Base-by-base conservation (phyloP, 2,797 vertebrate genomes). In the Ficedula albicollis region DNA sequence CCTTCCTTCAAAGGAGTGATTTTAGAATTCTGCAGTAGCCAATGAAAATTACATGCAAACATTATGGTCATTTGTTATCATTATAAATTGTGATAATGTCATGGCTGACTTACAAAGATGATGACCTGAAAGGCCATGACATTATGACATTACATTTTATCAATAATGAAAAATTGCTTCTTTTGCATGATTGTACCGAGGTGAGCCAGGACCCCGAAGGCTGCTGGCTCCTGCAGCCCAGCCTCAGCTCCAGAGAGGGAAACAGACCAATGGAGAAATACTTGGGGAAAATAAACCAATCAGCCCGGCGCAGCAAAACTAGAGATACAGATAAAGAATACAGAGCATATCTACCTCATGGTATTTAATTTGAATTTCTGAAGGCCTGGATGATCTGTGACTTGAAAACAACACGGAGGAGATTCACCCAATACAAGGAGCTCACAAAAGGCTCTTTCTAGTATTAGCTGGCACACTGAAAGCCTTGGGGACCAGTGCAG, bases 111-210 rank as follows among this genome's bases (percentile, higher is more conserved):
- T 98, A 98, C 97, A 97, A 97, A 98, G 97, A 98, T 97, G 97
- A 98, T 98, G 98, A 98, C 98, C 98, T 96, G 94, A 98, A 98
- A 98, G 98, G 98, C 97, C 97, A 86, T 97, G 98, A 97, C 98
- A 98, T 98, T 98, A 98, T 97, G 98, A 98, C 98, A 98, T 97
- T 98, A 98, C 97, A 98, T 98, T 98, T 98, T 98, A 98, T 98
- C 98, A 98, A 98, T 98, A 98, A 98, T 98, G 98, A 98, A 98
- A 98, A 98, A 98, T 98, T 95, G 97, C 97, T 98, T 93, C 87
- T 94, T 97, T 98, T 97, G 94, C 96, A 97, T 97, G 96, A 95
- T 90, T 68, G 94, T 95, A 95, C 49, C n/a, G 93, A 96, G 97
- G 96, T 93, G 83, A 96, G 89, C 36, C 92, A 85, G 89, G 82